These are phyloP conservation scores for Charaxes varanes DNA, from an alignment of 1,140 invertebrate genomes.

Conservation along the genomic window DNA sequence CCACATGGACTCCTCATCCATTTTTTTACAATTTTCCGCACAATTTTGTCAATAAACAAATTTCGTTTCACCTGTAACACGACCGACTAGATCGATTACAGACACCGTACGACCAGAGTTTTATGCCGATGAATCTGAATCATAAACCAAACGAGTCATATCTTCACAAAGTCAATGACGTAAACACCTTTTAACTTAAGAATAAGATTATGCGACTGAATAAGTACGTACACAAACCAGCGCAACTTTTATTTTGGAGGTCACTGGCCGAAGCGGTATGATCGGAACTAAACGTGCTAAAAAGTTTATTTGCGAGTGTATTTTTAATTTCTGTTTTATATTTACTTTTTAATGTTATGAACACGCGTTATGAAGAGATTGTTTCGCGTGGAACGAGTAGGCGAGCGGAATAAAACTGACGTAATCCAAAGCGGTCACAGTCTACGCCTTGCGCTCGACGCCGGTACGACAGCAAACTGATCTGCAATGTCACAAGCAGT, in stretches of 20 bases:
- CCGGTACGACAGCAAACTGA: constrained; percentile 14
- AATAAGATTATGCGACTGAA: constrained; percentile 25
- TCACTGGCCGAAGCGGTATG: constrained; percentile 3
- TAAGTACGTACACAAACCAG: constrained; percentile 1
- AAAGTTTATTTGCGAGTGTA: no score
- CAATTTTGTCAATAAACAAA: background rate
- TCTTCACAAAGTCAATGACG: constrained; percentile 49
- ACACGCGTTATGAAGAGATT: constrained; percentile 22
- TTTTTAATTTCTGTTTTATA: no score
- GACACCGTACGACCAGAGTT: constrained; percentile 19
- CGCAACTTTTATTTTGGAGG: constrained; percentile 7
- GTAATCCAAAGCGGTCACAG: constrained; percentile 38
- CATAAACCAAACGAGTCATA: constrained; percentile 54
- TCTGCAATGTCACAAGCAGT: constrained; percentile 22
- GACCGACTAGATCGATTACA: constrained; percentile 3
- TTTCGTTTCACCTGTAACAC: background rate
- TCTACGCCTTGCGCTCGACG: constrained; percentile 28
- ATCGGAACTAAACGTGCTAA: no score
- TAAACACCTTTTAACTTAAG: constrained; percentile 33
- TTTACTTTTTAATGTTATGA: constrained; percentile 3
- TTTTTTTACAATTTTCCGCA: constrained; percentile 23
- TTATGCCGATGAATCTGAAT: constrained; percentile 47
- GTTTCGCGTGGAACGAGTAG: constrained; percentile 33
- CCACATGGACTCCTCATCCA: constrained; percentile 83
- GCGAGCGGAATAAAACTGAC: constrained; percentile 43